Evolutionary conservation across 2,113 vertebrate species (phyloP).

Genomic region (Noctilio leporinus): DNA sequence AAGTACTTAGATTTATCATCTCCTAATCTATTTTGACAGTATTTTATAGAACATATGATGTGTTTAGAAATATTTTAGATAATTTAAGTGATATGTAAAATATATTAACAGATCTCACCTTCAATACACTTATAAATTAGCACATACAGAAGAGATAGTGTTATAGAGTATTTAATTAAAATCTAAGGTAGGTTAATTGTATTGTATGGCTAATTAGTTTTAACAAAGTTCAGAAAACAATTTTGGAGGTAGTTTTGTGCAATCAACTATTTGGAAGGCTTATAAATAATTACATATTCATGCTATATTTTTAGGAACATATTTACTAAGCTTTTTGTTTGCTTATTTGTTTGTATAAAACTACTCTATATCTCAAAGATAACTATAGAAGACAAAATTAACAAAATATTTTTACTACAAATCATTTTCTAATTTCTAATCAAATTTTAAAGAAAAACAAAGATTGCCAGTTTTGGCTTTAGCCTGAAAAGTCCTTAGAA

Average conservation of each 20-base stretch:
- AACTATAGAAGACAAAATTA: background rate
- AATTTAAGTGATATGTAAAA: background rate
- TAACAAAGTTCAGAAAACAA: background rate
- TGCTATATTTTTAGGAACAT: background rate
- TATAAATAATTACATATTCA: background rate
- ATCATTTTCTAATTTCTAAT: background rate
- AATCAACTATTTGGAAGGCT: background rate
- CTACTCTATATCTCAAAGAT: background rate
- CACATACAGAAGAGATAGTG: background rate
- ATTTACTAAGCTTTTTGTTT: background rate
- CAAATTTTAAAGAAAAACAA: background rate
- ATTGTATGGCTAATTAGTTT: background rate
- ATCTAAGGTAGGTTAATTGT: fast-evolving
- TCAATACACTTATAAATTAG: background rate
- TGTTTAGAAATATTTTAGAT: background rate
- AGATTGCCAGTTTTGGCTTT: background rate
- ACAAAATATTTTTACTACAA: background rate
- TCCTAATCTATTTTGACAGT: background rate
- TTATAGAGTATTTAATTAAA: background rate
- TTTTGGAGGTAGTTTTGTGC: background rate
- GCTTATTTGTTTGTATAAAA: background rate
- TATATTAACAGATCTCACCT: background rate
- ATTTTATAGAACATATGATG: background rate
- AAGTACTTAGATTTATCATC: background rate
- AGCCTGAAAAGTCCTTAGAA: background rate